A percentile compares a stretch with the other conserved stretches of the same genome.
phyloP scores from a whole-genome alignment of 2,888 invertebrate genomes.

The Sphaerophoria rueppellii region DNA sequence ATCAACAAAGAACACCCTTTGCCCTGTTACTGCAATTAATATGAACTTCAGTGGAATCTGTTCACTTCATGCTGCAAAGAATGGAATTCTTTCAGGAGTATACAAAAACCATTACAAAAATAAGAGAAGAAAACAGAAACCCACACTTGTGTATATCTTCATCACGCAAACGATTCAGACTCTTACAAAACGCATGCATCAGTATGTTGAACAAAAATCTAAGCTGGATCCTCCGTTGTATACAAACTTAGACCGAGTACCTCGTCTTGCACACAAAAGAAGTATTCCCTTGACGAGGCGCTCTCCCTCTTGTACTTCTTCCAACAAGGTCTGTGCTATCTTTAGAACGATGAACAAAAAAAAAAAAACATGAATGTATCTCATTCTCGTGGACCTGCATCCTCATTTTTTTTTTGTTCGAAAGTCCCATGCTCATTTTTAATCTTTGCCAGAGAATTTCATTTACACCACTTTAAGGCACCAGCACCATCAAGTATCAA shows the following conservation, averaged over 20 bases:
- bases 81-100: no score
- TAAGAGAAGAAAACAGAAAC: no score
- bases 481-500: background rate
- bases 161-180: background rate
- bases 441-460: constrained; percentile 47
- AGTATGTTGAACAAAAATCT: background rate
- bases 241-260: background rate
- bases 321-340: background rate
- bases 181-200: no score
- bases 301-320: background rate
- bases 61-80: no score
- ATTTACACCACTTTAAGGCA: constrained; percentile 50
- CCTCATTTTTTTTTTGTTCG: constrained; percentile 1
- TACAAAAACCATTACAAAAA: no score
- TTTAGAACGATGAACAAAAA: constrained; percentile 1
- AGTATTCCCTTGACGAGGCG: constrained; percentile 22
- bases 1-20: no score
- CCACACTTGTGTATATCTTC: background rate
- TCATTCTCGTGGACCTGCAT: constrained; percentile 18
- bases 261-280: constrained; percentile 9
- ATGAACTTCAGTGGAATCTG: no score
- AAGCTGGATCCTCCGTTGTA: constrained; percentile 16
- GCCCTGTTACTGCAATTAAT: no score
- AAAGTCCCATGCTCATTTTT: constrained; percentile 44
- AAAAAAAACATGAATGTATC: background rate